Evolutionary conservation across 2,113 vertebrate species (phyloP), one percentile per base, ranked within the genome.

Genomic region (Syngnathus scovelli): DNA sequence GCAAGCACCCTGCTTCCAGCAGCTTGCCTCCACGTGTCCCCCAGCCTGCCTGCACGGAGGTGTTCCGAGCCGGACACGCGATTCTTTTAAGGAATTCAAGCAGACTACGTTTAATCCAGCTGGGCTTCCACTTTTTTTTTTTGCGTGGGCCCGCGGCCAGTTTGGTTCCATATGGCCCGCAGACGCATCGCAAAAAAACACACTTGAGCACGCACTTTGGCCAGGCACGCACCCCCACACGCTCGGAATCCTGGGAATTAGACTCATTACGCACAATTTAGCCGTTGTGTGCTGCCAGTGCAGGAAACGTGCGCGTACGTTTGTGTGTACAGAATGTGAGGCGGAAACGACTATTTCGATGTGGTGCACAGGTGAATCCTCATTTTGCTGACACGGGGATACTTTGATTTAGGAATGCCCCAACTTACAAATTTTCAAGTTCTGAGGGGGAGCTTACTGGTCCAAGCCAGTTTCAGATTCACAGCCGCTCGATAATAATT

Each of bases 161-260:
- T 43, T 64, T 61, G 58, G 36, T 70, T 78, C 63, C 86, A 83
- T 75, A 61, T 85, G 82, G 76, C 59, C 58, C 44, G 33, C 81
- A 85, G 74, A 71, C 79, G 39, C 27, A 16, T 6, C 56, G 76
- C 76, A 66, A 72, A 70, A 12, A 51, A 67, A 67, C 76, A 70
- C 11, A 51, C 67, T 39, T 18, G 55, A 58, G 55, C 27, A 58
- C 55, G 55, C 55, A 36, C 55, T 15, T 56, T 33, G 54, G 54
- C 54, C 54, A 56, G 54, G 33, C 54, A 33, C 12, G 23, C 54
- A 56, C 54, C 55, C 27, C 36, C 55, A 36, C 55, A 56, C 55
- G 55, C 55, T 36, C 15, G 55, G 55, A 16, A 58, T 58, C 27
- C 55, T 58, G 55, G 55, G 55, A 58, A 58, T 58, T 36, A 58